A percentile compares a stretch with the other conserved stretches of the same genome.
Evolutionary conservation across 2,797 vertebrate species (phyloP).

Genomic region (Urophycis tenuis): DNA sequence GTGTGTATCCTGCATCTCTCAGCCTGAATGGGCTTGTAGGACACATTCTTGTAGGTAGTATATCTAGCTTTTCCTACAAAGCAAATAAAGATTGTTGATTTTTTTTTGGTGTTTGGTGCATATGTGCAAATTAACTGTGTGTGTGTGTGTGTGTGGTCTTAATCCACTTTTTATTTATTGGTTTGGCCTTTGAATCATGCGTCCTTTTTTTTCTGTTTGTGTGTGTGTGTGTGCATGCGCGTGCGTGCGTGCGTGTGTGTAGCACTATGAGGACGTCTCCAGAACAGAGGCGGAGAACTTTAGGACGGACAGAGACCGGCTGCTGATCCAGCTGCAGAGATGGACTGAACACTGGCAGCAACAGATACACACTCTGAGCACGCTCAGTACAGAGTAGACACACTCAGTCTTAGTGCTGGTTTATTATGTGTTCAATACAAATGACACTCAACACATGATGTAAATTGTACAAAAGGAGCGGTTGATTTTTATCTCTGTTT

Average conservation of each 20-base stretch:
- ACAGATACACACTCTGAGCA: constrained; percentile 40
- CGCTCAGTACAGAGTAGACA: constrained; percentile 1
- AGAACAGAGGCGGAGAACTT: constrained; percentile 44
- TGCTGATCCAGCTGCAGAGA: constrained; percentile 45
- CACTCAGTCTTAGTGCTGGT: not conserved
- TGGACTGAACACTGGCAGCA: constrained; percentile 66
- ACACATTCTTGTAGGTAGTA: not conserved
- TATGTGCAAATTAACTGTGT: not conserved
- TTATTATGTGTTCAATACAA: not conserved
- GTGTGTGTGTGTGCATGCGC: not conserved
- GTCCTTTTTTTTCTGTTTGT: too few species aligned
- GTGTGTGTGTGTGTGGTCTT: not conserved
- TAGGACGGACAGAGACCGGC: constrained; percentile 50
- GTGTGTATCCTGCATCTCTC: not conserved
- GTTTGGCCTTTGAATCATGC: too few species aligned
- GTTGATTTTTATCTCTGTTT: not conserved
- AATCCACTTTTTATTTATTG: too few species aligned
- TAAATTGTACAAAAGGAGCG: not conserved
- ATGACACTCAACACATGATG: not conserved
- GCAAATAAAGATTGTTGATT: too few species aligned
- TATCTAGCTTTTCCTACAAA: not conserved
- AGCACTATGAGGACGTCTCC: constrained; percentile 63
- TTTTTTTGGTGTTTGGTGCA: not conserved
- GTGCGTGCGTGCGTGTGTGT: constrained; percentile 25
- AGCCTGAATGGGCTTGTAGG: not conserved